A percentile compares a stretch with the other conserved stretches of the same genome.
These are phyloP conservation scores for Caranx melampygus DNA, from an alignment of 2,113 vertebrate species.

Conservation along the genomic window DNA sequence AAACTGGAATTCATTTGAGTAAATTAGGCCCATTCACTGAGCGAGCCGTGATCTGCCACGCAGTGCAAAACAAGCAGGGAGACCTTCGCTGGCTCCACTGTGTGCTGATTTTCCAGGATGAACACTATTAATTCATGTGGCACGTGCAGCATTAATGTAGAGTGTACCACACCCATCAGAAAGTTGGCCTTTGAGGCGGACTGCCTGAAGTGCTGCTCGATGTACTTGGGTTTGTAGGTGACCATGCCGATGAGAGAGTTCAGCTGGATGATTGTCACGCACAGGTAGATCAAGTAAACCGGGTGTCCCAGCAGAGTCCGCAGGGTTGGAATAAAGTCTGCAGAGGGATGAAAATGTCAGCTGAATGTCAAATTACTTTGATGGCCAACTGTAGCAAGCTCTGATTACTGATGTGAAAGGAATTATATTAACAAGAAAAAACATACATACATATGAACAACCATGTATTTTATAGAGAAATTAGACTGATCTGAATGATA, in stretches of 20 bases:
- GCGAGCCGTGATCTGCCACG: neutral
- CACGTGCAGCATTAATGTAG: neutral
- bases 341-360: constrained; percentile 13
- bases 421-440: too few relatives aligned
- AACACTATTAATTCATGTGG: constrained; percentile 25
- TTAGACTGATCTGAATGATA: neutral
- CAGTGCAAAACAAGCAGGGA: constrained; percentile 8
- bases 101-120: constrained; percentile 3
- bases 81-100: neutral
- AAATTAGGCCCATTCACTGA: neutral
- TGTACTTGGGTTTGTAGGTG: constrained; percentile 91
- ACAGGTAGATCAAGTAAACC: constrained; percentile 84
- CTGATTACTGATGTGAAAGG: neutral
- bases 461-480: neutral
- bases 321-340: constrained; percentile 88
- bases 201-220: constrained; percentile 92
- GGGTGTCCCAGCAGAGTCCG: constrained; percentile 86
- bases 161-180: constrained; percentile 83
- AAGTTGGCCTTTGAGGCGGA: constrained; percentile 89
- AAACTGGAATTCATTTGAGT: neutral
- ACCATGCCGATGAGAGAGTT: constrained; percentile 86
- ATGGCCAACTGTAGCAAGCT: neutral
- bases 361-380: neutral
- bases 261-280: constrained; percentile 82
- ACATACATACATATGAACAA: too few relatives aligned